Evolutionary conservation across 1,140 invertebrate genomes (phyloP), one percentile per base, ranked within the genome.

Genomic region (Panulirus ornatus): DNA sequence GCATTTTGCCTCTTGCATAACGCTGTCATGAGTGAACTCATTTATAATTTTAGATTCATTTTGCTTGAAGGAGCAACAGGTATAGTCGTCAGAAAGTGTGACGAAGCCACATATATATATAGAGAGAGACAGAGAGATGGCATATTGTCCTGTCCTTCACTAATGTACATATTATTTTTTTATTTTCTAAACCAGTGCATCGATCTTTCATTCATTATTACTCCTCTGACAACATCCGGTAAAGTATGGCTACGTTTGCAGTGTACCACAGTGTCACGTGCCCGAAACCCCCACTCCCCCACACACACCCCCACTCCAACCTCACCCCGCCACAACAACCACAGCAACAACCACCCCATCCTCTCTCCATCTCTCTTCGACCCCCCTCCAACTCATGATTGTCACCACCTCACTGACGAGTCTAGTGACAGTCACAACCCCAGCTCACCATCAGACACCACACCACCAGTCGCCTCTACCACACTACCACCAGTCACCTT

Each of bases 1-100:
- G 71, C 42, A 40, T 73, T 40, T 73, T 85, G 66, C 8, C 51
- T 22, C 51, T 14, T 54, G 51, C 51, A 54, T 54, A 54, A 54
- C n/a, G 51, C 51, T 54, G 22, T n/a, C n/a, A 54, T 54, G 16
- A 54, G n/a, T n/a, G n/a, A n/a, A n/a, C n/a, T n/a, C n/a, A n/a
- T 54, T 22, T 16, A 54, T 19, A 16, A 22, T 16, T 54, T 54
- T 54, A 54, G 22, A 19, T 54, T 54, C 51, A 9, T 19, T 54
- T 8, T 54, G 51, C 51, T 54, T 54, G 51, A 19, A 19, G 22
- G 51, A 54, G 51, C 51, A 54, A 19, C 51, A 54, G 22, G 51
- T 54, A 8, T 19, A 47, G 44, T 47, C 44, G 14, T 47, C 5
- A 6, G 5, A 47, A 47, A 47, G 5, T 47, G 44, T 47, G 5